Conservation (phyloP, 2,888 invertebrate genomes). For the Agrypnus murinus region DNA sequence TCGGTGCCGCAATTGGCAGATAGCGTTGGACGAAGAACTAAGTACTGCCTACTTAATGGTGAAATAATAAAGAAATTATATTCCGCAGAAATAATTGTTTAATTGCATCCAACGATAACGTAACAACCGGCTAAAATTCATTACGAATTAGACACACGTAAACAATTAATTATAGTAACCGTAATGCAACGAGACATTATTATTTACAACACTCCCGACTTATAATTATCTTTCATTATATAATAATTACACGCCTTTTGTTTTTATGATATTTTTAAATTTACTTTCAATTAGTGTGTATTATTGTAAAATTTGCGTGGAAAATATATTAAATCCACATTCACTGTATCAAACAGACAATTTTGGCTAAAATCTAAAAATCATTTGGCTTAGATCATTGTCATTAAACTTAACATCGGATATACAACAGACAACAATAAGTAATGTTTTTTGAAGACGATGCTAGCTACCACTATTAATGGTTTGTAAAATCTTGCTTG, state of each 20-base stretch:
- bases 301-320: conserved; percentile 35
- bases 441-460: conserved; percentile 43
- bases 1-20: conserved; percentile 32
- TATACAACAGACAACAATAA: neutral
- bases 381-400: too few relatives aligned
- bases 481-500: conserved; percentile 45
- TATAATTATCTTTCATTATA: conserved; percentile 33
- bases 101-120: conserved; percentile 34
- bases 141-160: conserved; percentile 39
- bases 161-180: conserved; percentile 36
- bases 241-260: conserved; percentile 34
- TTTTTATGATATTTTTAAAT: conserved; percentile 28
- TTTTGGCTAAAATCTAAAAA: too few relatives aligned
- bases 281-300: conserved; percentile 36
- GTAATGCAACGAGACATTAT: conserved; percentile 37
- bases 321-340: conserved; percentile 5
- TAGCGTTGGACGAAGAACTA: conserved; percentile 23
- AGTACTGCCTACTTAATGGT: conserved; percentile 28
- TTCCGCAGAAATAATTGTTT: conserved; percentile 28
- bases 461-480: conserved; percentile 54
- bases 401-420: neutral
- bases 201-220: conserved; percentile 25
- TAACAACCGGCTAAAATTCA: conserved; percentile 35
- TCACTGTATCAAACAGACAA: neutral
- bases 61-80: conserved; percentile 34